These are phyloP conservation scores for Gallinago paraguaiae DNA, from an alignment of 2,113 vertebrate genomes.

Conservation along the genomic window DNA sequence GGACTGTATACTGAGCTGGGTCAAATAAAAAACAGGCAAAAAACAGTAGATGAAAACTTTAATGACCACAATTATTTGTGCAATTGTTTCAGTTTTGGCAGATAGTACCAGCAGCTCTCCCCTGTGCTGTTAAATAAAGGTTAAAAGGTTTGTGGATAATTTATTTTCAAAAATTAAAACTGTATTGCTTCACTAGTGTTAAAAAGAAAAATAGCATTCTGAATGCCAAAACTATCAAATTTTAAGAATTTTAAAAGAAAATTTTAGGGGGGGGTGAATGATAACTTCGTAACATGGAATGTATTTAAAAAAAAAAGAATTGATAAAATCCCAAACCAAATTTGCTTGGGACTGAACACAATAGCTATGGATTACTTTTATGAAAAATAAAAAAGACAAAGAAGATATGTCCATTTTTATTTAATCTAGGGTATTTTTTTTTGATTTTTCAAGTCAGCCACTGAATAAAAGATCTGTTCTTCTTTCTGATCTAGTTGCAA, in stretches of 20 bases:
- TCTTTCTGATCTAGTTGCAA: background rate
- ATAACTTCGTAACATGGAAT: background rate
- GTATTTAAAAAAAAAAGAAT: background rate
- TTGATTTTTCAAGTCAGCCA: background rate
- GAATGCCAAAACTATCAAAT: background rate
- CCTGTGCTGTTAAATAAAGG: background rate
- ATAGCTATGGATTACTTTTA: background rate
- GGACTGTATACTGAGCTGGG: background rate
- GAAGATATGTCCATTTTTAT: background rate
- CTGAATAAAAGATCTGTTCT: background rate
- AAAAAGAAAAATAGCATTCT: background rate
- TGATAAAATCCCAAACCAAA: background rate
- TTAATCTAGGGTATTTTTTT: background rate
- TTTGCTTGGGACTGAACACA: background rate
- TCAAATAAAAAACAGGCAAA: background rate
- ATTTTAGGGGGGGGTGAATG: background rate
- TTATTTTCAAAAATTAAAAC: background rate
- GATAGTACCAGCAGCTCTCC: background rate
- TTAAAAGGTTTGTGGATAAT: background rate
- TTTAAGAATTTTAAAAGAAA: background rate
- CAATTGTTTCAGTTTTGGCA: background rate
- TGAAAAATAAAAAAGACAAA: background rate
- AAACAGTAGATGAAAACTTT: background rate
- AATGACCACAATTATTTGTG: background rate
- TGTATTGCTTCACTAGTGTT: background rate